A percentile compares a stretch with the other conserved stretches of the same genome.
These are phyloP conservation scores for Chaetorhynchus papuensis DNA, from an alignment of 2,113 vertebrate species.

Conservation along the genomic window DNA sequence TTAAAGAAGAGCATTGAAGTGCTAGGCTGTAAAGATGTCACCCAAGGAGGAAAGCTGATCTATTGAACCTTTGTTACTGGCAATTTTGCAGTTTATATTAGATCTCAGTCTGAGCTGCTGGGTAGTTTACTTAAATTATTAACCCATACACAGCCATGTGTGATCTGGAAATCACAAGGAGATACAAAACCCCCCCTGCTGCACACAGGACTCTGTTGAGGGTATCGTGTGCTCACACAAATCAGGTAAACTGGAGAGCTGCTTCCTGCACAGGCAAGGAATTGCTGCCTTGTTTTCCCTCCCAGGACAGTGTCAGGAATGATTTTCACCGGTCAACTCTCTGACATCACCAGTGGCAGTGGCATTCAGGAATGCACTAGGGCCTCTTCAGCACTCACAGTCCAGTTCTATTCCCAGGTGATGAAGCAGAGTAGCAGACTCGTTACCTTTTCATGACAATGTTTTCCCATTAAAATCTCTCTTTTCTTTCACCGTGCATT, in stretches of 20 bases:
- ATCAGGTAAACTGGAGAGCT: neutral
- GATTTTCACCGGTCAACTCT: neutral
- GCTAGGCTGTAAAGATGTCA: neutral
- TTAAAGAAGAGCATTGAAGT: neutral
- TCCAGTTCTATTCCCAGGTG: neutral
- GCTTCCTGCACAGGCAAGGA: neutral
- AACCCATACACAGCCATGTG: neutral
- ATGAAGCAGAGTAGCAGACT: neutral
- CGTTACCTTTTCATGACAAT: neutral
- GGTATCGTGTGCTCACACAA: accelerated
- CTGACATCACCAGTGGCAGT: neutral
- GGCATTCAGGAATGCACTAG: neutral
- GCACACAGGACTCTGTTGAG: neutral
- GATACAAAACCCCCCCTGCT: neutral
- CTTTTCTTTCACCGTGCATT: neutral
- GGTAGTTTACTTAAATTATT: neutral
- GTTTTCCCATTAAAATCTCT: neutral
- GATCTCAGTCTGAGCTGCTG: neutral
- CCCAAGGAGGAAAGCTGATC: neutral
- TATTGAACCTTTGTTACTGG: neutral
- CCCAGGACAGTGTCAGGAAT: neutral
- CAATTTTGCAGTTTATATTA: neutral
- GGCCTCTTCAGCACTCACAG: neutral
- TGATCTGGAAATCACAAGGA: neutral
- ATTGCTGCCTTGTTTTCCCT: neutral